These are phyloP conservation scores for Drosophila rufa DNA, from an alignment of 1,140 invertebrate species.

Conservation along the genomic window DNA sequence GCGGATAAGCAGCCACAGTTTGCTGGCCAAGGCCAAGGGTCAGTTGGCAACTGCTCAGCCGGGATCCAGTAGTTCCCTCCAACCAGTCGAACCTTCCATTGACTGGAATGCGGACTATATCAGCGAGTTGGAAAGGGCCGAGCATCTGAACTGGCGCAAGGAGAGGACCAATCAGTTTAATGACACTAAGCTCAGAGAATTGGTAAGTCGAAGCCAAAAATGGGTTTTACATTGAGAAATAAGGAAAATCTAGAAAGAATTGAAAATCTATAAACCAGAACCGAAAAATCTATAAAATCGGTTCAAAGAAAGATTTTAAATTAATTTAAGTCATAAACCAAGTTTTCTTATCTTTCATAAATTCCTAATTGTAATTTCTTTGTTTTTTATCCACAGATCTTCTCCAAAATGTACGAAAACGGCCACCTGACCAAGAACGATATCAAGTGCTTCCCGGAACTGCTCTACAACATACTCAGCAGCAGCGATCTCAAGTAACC, in stretches of 20 bases:
- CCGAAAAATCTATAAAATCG: no score
- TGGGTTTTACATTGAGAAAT: no score
- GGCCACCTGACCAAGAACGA: constrained; percentile 74
- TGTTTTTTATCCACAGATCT: constrained; percentile 41
- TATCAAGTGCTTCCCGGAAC: constrained; percentile 68
- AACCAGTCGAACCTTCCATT: background rate
- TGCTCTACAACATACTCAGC: constrained; percentile 49
- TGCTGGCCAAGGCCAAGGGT: background rate
- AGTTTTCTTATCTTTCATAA: no score
- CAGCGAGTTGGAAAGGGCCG: constrained; percentile 7
- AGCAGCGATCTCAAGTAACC: background rate
- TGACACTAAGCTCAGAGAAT: constrained; percentile 29
- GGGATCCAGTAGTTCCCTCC: no score
- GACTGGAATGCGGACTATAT: constrained; percentile 51
- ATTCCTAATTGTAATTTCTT: background rate
- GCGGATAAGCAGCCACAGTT: background rate
- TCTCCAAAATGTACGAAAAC: constrained; percentile 61
- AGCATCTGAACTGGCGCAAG: constrained; percentile 45
- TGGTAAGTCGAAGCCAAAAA: constrained; percentile 9
- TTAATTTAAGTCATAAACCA: no score
- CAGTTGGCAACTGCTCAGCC: no score
- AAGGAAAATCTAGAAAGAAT: no score
- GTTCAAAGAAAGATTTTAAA: no score
- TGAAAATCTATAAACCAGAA: no score
- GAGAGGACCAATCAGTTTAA: constrained; percentile 48